Evolutionary conservation across 2,888 invertebrate genomes (phyloP).

Genomic region (Pollenia labialis): DNA sequence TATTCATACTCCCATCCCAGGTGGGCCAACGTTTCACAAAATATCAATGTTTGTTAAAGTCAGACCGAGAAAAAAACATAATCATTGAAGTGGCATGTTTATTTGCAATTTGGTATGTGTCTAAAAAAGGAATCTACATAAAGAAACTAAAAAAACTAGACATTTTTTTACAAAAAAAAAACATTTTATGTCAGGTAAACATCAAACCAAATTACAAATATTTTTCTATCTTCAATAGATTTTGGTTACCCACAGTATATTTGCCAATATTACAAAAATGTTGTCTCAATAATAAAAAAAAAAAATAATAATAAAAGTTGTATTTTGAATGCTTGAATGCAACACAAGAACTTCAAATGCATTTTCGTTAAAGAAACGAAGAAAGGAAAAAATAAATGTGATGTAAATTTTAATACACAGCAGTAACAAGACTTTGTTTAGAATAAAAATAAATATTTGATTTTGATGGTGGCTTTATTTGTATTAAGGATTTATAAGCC

Average conservation of each 20-base stretch:
- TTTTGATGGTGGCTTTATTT: constrained; percentile 63
- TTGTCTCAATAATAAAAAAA: constrained; percentile 16
- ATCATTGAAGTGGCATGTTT: constrained; percentile 59
- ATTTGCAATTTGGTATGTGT: constrained; percentile 61
- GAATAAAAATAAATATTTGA: constrained; percentile 67
- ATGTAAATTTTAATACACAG: constrained; percentile 16
- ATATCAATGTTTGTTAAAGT: constrained; percentile 19
- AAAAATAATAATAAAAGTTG: background rate
- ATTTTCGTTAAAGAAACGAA: constrained; percentile 41
- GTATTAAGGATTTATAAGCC: constrained; percentile 57
- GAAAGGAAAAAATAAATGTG: background rate
- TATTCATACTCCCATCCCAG: too few relatives aligned
- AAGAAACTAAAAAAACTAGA: background rate
- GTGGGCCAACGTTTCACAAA: constrained; percentile 8
- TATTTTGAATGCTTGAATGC: constrained; percentile 57
- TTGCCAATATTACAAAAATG: constrained; percentile 55
- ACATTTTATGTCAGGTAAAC: constrained; percentile 78
- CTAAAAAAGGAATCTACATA: constrained; percentile 44
- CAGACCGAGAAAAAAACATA: constrained; percentile 9
- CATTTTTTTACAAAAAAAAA: background rate
- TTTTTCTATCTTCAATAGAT: constrained; percentile 71
- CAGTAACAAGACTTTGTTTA: constrained; percentile 32
- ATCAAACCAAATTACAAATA: constrained; percentile 82
- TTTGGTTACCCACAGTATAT: constrained; percentile 58
- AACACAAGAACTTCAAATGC: constrained; percentile 58